A percentile compares a stretch with the other conserved stretches of the same genome.
phyloP scores from a whole-genome alignment of 2,797 vertebrate genomes.

The Rhinichthys osculus region DNA sequence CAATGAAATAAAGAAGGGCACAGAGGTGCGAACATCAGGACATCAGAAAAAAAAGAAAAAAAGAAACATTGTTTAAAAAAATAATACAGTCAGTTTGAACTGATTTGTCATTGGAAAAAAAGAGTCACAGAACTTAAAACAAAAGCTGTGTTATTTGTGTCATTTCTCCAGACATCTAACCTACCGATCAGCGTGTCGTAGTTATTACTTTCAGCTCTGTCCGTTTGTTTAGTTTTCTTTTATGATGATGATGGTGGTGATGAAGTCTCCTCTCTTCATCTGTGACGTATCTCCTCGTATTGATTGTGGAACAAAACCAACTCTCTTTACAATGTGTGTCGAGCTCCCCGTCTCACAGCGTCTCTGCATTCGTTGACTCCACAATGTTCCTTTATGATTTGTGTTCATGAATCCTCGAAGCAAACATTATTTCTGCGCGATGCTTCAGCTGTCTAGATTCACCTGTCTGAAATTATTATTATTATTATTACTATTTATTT shows the following conservation, averaged over 20 bases:
- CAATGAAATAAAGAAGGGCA: slow-evolving; percentile 58
- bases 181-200: slow-evolving; percentile 82
- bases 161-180: slow-evolving; percentile 80
- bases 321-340: slow-evolving; percentile 81
- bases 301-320: slow-evolving; percentile 76
- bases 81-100: slow-evolving; percentile 76
- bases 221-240: slow-evolving; percentile 65
- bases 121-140: slow-evolving; percentile 95
- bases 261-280: slow-evolving; percentile 72
- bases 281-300: slow-evolving; percentile 76
- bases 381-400: slow-evolving; percentile 74
- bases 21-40: slow-evolving; percentile 85
- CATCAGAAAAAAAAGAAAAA: slow-evolving; percentile 88
- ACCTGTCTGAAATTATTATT: slow-evolving; percentile 65
- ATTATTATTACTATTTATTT: slow-evolving; percentile 40
- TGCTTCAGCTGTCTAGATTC: slow-evolving; percentile 90
- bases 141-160: slow-evolving; percentile 85
- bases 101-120: slow-evolving; percentile 80
- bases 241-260: neutral
- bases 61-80: slow-evolving; percentile 77
- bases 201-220: slow-evolving; percentile 82
- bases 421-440: slow-evolving; percentile 74
- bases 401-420: slow-evolving; percentile 85
- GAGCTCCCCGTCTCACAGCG: slow-evolving; percentile 75
- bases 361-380: slow-evolving; percentile 79